Conservation (phyloP, 2,888 invertebrate species). For the Apotomis turbidana region DNA sequence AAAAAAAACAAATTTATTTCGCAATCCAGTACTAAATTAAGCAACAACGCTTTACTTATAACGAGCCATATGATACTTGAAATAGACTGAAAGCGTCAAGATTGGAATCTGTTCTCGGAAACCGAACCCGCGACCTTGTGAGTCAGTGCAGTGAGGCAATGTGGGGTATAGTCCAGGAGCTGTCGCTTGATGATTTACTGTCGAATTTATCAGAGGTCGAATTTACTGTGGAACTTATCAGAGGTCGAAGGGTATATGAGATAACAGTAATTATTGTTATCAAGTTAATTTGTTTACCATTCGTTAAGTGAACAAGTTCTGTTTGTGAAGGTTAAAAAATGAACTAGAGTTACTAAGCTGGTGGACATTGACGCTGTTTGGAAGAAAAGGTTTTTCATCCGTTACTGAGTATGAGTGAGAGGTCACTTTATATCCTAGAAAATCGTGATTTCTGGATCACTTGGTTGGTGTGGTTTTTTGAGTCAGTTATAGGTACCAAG, state of each 20-base stretch:
- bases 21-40: not conserved
- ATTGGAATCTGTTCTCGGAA: slow-evolving; percentile 58
- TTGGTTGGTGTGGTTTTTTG: no score
- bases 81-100: slow-evolving; percentile 33
- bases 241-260: not conserved
- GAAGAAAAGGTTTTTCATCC: no score
- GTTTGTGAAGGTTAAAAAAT: no score
- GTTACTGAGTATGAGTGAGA: no score
- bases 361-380: no score
- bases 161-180: slow-evolving; percentile 43
- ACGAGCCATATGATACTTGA: slow-evolving; percentile 6
- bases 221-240: not conserved
- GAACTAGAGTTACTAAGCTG: no score
- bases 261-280: not conserved
- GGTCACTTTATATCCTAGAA: no score
- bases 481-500: no score
- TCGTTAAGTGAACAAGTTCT: no score
- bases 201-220: not conserved
- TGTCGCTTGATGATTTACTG: slow-evolving; percentile 2
- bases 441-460: no score
- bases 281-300: no score
- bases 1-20: not conserved
- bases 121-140: slow-evolving; percentile 67
- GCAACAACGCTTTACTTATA: not conserved
- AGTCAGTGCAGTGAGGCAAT: slow-evolving; percentile 51